A percentile compares a stretch with the other conserved stretches of the same genome.
These are phyloP conservation scores for Drosophila tropicalis DNA, from an alignment of 1,140 invertebrate species.

Conservation along the genomic window DNA sequence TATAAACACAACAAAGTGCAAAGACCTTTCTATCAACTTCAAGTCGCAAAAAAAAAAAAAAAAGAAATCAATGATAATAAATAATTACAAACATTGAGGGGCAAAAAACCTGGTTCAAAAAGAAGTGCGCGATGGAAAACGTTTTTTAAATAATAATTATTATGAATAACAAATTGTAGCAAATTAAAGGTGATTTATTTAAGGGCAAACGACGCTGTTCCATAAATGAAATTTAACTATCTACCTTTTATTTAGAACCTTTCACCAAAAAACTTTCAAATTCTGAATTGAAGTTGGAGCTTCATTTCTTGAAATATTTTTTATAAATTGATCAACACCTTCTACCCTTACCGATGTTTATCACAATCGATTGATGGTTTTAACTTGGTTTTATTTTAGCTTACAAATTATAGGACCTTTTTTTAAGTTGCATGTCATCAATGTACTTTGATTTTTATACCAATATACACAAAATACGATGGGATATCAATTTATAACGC, in stretches of 20 bases:
- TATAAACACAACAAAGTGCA: constrained; percentile 44
- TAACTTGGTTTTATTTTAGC: constrained; percentile 40
- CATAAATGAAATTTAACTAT: constrained; percentile 61
- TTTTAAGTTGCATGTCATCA: constrained; percentile 57
- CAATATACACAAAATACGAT: constrained; percentile 32
- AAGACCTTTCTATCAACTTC: constrained; percentile 43
- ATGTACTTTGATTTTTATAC: constrained; percentile 64
- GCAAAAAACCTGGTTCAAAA: constrained; percentile 15
- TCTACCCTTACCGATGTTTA: neutral
- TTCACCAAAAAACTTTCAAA: constrained; percentile 35
- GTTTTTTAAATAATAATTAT: constrained; percentile 61
- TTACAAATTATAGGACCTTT: constrained; percentile 26
- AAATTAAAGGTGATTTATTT: constrained; percentile 78
- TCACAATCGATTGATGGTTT: constrained; percentile 6
- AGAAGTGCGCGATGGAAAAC: constrained; percentile 54
- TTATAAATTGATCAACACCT: constrained; percentile 28
- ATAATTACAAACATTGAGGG: constrained; percentile 17
- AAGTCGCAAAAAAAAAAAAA: constrained; percentile 8
- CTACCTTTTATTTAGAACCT: constrained; percentile 54
- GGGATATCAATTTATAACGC: constrained; percentile 38
- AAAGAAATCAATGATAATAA: constrained; percentile 5
- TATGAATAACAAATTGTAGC: constrained; percentile 78
- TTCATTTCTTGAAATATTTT: constrained; percentile 17
- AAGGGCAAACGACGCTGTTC: constrained; percentile 64
- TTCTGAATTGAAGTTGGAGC: constrained; percentile 18